Base-by-base conservation (phyloP, 1,140 invertebrate genomes). In the Nixonia krombeini region DNA sequence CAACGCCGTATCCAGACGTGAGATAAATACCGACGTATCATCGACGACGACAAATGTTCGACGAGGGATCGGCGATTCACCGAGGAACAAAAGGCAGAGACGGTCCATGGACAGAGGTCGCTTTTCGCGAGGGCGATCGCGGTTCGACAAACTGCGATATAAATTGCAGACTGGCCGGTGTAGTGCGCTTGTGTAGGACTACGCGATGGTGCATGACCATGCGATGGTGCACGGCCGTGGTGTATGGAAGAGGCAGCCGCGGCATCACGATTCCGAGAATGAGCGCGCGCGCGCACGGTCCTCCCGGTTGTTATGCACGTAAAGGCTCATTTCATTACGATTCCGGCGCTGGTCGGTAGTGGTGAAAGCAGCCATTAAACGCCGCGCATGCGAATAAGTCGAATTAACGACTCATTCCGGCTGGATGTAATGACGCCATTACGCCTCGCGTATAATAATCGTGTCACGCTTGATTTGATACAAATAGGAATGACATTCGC, bases 311-410 rank as follows among this genome's bases (percentile, higher is more conserved):
- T 44, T 17, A 55, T 29, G 31, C 17, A 33, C 18, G 31, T 50
- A 50, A n/a, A 47, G 46, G 49, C 26, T 40, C 35, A 41, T 58
- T 57, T 57, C 23, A 64, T 64, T 51, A 45, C 44, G 38, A 57
- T 52, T 57, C 33, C 33, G 50, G 29, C 21, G 26, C 44, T 13
- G 17, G 28, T 9, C 37, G 13, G 31, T 52, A 44, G 47, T 52
- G 57, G 65, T 62, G 65, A 68, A 68, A 68, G 57, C 57, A 52
- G 55, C 57, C 50, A 52, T 62, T 67, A 57, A 68, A 47, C 29
- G 41, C 28, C 37, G 42, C 31, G 44, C 51, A 47, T 58, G 42
- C 65, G 65, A 68, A 57, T 57, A 44, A 57, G 47, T 41, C 28
- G 47, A 47, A 62, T 62, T 58, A 62, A 62, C 65, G 57, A 53